Evolutionary conservation across 2,797 vertebrate species (phyloP).

Genomic region (Botia kubotai): DNA sequence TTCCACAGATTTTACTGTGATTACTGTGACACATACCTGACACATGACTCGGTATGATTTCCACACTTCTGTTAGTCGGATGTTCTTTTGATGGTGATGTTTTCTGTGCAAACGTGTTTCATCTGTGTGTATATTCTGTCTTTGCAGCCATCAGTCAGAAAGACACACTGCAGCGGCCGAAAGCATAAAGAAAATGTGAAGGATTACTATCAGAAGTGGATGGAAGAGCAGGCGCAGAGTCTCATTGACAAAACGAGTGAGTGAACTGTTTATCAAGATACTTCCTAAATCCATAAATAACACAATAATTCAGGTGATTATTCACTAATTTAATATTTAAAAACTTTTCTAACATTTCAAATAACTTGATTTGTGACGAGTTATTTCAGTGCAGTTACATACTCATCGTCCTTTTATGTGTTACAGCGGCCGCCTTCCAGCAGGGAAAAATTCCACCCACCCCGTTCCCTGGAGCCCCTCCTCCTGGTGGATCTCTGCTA

Average conservation of each 20-base stretch:
- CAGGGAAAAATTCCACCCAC: constrained; percentile 98
- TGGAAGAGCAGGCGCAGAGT: constrained; percentile 99
- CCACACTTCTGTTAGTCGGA: neutral
- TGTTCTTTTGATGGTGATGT: neutral
- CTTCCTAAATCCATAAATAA: too few relatives aligned
- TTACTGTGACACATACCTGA: constrained; percentile 98
- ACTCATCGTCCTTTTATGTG: neutral
- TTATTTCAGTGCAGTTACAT: neutral
- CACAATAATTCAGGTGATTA: neutral
- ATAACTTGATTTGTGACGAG: too few relatives aligned
- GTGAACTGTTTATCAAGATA: constrained; percentile 47
- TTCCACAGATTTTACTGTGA: constrained; percentile 94
- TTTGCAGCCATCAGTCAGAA: constrained; percentile 93
- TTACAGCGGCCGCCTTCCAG: constrained; percentile 94
- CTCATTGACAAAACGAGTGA: constrained; percentile 98
- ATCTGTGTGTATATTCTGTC: constrained; percentile 4
- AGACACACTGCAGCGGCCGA: constrained; percentile 96
- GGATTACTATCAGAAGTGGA: constrained; percentile 99
- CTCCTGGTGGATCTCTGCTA: constrained; percentile 82
- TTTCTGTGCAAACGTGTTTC: neutral
- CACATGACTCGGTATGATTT: constrained; percentile 92
- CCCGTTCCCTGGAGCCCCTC: constrained; percentile 91
- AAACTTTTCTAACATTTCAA: too few relatives aligned
- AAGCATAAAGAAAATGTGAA: constrained; percentile 99
- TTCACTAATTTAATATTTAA: neutral